Evolutionary conservation across 2,113 vertebrate genomes (phyloP), one percentile per base, ranked within the genome.

Genomic region (Cnemophilus loriae): DNA sequence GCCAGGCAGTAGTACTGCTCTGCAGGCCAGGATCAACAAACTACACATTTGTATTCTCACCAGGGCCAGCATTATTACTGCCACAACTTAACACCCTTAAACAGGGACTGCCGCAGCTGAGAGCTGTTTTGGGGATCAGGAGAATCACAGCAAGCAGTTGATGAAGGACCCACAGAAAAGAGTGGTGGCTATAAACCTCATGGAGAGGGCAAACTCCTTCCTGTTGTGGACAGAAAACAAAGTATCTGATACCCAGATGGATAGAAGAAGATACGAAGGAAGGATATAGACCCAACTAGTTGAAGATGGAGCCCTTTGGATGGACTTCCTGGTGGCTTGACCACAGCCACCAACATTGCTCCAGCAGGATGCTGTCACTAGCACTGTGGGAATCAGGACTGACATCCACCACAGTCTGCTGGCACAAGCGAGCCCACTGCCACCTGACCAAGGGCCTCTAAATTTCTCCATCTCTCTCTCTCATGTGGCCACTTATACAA

Each of bases 21-120:
- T 60, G 87, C 93, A 81, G 88, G 95, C 96, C 97, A 97, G 96
- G 90, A 97, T 97, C 97, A 97, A 97, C 97, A 97, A 95, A 95
- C 84, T 87, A 35, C 92, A 90, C 91, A 83, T 96, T 93, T 95
- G 83, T 93, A 74, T 92, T 85, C 95, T 96, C 93, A 92, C 83
- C 83, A 96, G 91, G 95, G 91, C 93, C 91, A 93, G 84, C 84
- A 74, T 93, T 80, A 95, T 96, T 95, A 94, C 80, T 91, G 91
- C 89, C 92, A 90, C 96, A 97, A 95, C 95, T 97, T 97, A 97
- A 97, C 97, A 96, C 95, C 84, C 86, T 87, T 39, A 68, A 61
- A 77, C 65, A 67, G 84, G 79, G 84, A 90, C 77, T 79, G 73
- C 84, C 5, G 10, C 53, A 80, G 90, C 68, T 39, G 65, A 81